Conservation (phyloP, 2,888 invertebrate genomes). For the Rhagonycha lutea region DNA sequence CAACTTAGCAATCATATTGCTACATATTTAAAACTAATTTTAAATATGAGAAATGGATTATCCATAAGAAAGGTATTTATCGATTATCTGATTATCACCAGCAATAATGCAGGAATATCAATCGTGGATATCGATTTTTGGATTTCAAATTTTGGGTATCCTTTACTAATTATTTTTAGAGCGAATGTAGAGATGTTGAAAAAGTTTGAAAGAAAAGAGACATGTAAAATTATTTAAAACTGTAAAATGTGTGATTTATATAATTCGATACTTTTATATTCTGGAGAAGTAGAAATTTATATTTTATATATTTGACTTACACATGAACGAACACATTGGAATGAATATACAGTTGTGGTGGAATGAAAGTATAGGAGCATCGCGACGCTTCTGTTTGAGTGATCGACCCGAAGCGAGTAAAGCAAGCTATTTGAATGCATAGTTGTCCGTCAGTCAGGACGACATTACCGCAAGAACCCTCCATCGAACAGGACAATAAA, state of each 20-base stretch:
- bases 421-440: slow-evolving; percentile 78
- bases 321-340: slow-evolving; percentile 1
- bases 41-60: too few species aligned
- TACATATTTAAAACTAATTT: too few species aligned
- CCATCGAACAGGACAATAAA: slow-evolving; percentile 64
- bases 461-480: slow-evolving; percentile 62
- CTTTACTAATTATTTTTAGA: too few species aligned
- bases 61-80: too few species aligned
- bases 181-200: too few species aligned
- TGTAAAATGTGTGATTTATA: neutral
- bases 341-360: slow-evolving; percentile 26
- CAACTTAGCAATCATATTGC: too few species aligned
- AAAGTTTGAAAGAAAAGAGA: neutral
- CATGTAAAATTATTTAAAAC: neutral
- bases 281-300: neutral
- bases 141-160: too few species aligned
- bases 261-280: neutral
- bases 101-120: too few species aligned
- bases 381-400: slow-evolving; percentile 36
- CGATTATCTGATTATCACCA: too few species aligned
- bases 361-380: slow-evolving; percentile 32
- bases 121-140: too few species aligned
- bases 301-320: neutral
- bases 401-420: slow-evolving; percentile 54
- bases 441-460: slow-evolving; percentile 74